phyloP scores from a whole-genome alignment of 92 coral and sea anemone genomes.

The Bergia sp. region DNA sequence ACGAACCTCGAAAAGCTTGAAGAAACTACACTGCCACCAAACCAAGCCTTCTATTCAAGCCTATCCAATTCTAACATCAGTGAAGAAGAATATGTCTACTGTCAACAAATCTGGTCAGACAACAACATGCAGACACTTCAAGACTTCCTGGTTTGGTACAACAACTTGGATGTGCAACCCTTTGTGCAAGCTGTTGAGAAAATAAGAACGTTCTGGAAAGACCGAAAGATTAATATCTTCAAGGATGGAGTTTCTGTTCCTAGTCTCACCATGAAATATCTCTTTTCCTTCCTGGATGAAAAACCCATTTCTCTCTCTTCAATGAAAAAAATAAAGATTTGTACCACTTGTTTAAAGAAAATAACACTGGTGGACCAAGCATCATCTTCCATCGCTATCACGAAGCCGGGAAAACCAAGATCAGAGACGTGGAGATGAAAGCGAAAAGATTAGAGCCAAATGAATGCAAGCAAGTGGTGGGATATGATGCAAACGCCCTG shows the following conservation, averaged over 20 bases:
- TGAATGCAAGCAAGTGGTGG: conserved; percentile 18
- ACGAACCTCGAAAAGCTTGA: conserved; percentile 48
- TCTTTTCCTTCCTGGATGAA: conserved; percentile 28
- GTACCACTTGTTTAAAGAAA: conserved; percentile 35
- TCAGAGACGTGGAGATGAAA: background rate
- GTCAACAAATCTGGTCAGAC: conserved; percentile 52
- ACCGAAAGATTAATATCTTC: conserved; percentile 44
- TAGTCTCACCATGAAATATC: conserved; percentile 48
- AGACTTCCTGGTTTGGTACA: conserved; percentile 45
- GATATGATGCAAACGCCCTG: conserved; percentile 47
- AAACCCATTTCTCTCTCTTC: conserved; percentile 36
- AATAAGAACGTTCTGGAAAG: conserved; percentile 56
- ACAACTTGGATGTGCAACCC: conserved; percentile 51
- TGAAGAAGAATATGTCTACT: conserved; percentile 46
- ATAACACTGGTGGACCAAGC: conserved; percentile 37
- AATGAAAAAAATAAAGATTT: background rate
- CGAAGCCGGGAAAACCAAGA: conserved; percentile 22
- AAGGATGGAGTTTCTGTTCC: conserved; percentile 56
- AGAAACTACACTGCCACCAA: conserved; percentile 39
- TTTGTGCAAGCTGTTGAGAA: conserved; percentile 52
- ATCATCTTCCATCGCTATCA: conserved; percentile 43
- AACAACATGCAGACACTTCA: background rate
- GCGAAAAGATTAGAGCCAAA: background rate
- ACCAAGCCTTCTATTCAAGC: conserved; percentile 30
- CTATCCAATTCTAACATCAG: conserved; percentile 35